Percentiles rank a stretch among this genome's conserved stretches.
These are phyloP conservation scores for Chrysolina haemoptera DNA, from an alignment of 2,888 invertebrate genomes.

Conservation along the genomic window DNA sequence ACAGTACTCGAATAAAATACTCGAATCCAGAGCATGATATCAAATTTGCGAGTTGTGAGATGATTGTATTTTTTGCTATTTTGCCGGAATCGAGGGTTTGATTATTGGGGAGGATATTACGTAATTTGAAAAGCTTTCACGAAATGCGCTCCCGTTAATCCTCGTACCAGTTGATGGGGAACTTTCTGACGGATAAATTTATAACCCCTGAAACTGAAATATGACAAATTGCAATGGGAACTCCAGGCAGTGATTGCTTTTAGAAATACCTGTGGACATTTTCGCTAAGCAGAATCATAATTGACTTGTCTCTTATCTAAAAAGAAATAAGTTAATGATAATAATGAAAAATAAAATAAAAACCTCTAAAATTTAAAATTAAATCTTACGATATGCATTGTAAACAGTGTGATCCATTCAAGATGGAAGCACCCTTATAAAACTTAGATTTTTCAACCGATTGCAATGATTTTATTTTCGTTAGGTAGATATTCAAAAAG, in stretches of 20 bases:
- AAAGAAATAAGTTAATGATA: too few relatives aligned
- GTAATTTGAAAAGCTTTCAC: slow-evolving; percentile 36
- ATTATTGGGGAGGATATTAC: slow-evolving; percentile 47
- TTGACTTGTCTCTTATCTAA: neutral
- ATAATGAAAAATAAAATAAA: too few relatives aligned
- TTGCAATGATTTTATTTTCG: too few relatives aligned
- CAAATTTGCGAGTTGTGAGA: slow-evolving; percentile 26
- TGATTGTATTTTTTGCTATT: slow-evolving; percentile 38
- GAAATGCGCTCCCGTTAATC: slow-evolving; percentile 38
- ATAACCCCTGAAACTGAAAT: slow-evolving; percentile 32
- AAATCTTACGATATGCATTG: too few relatives aligned
- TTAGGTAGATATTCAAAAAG: too few relatives aligned
- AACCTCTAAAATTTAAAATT: too few relatives aligned
- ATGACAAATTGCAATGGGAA: slow-evolving; percentile 31
- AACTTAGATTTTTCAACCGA: too few relatives aligned
- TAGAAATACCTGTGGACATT: neutral
- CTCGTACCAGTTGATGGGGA: slow-evolving; percentile 37
- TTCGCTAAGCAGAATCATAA: neutral
- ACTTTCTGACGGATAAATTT: slow-evolving; percentile 36
- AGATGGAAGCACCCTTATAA: too few relatives aligned
- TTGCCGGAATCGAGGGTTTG: slow-evolving; percentile 40
- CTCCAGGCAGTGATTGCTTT: neutral
- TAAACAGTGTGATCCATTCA: too few relatives aligned
- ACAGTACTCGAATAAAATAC: neutral
- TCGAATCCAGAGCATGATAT: neutral